Conservation (phyloP, 1,140 invertebrate species). For the Apis laboriosa region DNA sequence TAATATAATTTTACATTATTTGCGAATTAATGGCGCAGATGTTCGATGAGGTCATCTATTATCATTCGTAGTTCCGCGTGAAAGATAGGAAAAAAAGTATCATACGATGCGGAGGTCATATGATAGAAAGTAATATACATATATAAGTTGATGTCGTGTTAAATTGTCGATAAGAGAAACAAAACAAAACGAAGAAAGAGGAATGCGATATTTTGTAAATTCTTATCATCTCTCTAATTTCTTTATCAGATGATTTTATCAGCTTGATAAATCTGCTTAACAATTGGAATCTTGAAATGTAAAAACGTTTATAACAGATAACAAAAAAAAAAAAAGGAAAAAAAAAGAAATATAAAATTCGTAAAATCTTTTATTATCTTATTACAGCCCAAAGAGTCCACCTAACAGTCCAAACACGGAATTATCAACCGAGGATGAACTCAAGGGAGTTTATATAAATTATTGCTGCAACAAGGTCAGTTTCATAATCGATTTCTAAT, state of each 20-base stretch:
- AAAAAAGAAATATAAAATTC: not conserved
- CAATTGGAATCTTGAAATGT: not conserved
- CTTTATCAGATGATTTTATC: not conserved
- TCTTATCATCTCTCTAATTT: not conserved
- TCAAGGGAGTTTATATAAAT: constrained; percentile 91
- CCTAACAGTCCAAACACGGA: constrained; percentile 94
- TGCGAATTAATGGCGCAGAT: constrained; percentile 6
- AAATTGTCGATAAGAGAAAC: not conserved
- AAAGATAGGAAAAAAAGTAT: not conserved
- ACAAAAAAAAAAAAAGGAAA: not conserved
- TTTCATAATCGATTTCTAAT: constrained; percentile 55
- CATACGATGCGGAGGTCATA: constrained; percentile 11
- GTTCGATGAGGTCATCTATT: constrained; percentile 23
- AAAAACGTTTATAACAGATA: not conserved
- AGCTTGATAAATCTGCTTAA: not conserved
- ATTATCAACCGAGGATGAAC: constrained; percentile 88
- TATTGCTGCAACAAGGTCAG: constrained; percentile 85
- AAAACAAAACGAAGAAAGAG: not conserved
- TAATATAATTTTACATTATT: not conserved
- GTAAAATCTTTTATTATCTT: constrained; percentile 32
- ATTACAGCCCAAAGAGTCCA: constrained; percentile 91
- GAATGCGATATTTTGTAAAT: not conserved
- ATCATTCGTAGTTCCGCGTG: not conserved
- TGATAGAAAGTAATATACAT: not conserved
- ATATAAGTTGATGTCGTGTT: not conserved